Conservation (phyloP, 2,113 vertebrate species). For the Agelaius phoeniceus region DNA sequence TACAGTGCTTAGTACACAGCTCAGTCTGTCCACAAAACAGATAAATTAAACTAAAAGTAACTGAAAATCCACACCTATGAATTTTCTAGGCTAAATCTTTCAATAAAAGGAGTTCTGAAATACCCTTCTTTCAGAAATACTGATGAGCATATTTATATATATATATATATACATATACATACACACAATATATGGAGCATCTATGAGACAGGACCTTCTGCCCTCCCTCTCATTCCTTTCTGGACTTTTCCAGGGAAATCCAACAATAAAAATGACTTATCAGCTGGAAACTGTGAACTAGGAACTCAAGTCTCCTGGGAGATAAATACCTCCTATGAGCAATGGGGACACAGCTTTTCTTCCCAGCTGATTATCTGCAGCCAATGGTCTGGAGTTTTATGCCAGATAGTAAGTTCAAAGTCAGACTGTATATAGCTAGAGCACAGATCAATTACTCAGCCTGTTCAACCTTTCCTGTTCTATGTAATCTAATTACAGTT, state of each 20-base stretch:
- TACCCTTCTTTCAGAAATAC: background rate
- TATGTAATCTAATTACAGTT: conserved; percentile 17
- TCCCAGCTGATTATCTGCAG: background rate
- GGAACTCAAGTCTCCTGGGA: background rate
- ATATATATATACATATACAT: rapidly evolving
- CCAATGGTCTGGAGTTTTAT: background rate
- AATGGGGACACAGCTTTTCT: background rate
- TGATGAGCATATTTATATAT: background rate
- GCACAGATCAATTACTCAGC: conserved; percentile 25
- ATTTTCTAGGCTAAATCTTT: background rate
- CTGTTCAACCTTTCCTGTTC: conserved; percentile 16
- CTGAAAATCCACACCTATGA: background rate
- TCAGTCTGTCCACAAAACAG: background rate
- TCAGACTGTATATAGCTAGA: background rate
- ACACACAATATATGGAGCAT: background rate
- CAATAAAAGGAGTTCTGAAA: background rate
- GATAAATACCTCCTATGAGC: background rate
- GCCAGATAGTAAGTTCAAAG: background rate
- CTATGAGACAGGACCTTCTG: background rate
- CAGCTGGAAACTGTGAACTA: background rate
- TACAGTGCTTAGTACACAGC: background rate
- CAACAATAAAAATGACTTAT: background rate
- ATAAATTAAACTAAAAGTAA: background rate
- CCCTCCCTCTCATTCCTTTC: background rate
- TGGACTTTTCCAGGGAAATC: background rate